These are phyloP conservation scores for Hippocampus mohnikei DNA, from an alignment of 2,113 vertebrate species.

Conservation along the genomic window DNA sequence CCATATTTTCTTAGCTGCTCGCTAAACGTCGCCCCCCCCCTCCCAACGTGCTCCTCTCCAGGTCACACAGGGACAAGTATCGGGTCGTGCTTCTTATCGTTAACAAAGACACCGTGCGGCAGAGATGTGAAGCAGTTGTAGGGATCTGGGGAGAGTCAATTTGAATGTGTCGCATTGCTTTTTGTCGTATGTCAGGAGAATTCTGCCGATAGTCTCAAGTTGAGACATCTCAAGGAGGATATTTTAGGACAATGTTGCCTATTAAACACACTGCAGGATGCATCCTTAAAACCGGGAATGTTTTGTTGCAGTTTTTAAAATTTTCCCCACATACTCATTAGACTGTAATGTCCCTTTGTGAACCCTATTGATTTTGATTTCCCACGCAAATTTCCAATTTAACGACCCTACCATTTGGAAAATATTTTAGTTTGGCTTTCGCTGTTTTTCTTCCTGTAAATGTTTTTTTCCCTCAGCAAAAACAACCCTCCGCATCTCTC, in stretches of 20 bases:
- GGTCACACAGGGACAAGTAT: too few relatives aligned
- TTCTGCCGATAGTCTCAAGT: too few relatives aligned
- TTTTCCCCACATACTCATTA: not conserved
- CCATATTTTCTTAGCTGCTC: not conserved
- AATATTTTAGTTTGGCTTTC: not conserved
- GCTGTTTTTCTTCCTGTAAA: not conserved
- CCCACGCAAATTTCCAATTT: not conserved
- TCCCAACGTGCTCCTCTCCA: not conserved
- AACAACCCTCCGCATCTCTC: not conserved
- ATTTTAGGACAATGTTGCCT: not conserved
- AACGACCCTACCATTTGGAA: not conserved
- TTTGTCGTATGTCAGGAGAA: too few relatives aligned
- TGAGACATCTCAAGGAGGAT: not conserved
- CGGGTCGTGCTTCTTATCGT: too few relatives aligned
- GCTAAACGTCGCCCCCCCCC: not conserved
- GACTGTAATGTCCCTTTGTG: not conserved
- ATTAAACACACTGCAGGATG: not conserved
- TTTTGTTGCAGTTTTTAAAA: too few relatives aligned
- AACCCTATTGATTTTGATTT: not conserved
- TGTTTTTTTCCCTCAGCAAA: not conserved
- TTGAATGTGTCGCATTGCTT: too few relatives aligned
- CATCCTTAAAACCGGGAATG: too few relatives aligned
- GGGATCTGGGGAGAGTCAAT: too few relatives aligned
- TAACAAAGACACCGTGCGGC: too few relatives aligned
- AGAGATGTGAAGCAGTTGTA: too few relatives aligned